phyloP scores from a whole-genome alignment of 2,113 vertebrate species.

The Mormyrus iriodes region DNA sequence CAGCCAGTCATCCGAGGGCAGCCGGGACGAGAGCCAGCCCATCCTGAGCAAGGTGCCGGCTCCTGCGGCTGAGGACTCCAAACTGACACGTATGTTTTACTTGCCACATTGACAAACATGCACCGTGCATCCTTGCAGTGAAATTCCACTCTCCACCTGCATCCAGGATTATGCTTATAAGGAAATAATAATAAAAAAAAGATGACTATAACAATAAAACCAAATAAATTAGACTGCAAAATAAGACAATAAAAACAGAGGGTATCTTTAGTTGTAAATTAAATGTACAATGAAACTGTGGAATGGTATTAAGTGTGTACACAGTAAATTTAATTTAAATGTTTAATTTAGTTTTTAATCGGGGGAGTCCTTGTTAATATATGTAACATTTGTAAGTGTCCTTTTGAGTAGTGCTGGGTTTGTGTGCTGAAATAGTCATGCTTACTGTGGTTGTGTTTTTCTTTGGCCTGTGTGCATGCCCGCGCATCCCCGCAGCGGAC shows the following conservation, averaged over 20 bases:
- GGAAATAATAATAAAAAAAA: background rate
- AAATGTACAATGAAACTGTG: background rate
- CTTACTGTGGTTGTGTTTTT: background rate
- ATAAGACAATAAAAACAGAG: background rate
- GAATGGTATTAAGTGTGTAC: background rate
- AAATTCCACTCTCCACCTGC: too few species aligned
- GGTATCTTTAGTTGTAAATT: background rate
- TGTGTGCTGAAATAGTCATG: background rate
- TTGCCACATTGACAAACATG: background rate
- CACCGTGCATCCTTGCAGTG: too few species aligned
- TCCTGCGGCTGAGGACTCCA: slow-evolving; percentile 36
- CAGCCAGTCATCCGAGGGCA: slow-evolving; percentile 50
- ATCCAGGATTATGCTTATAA: background rate
- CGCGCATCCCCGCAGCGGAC: slow-evolving; percentile 44
- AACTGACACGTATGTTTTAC: slow-evolving; percentile 47
- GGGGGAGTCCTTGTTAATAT: too few species aligned
- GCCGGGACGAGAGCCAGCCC: slow-evolving; percentile 54
- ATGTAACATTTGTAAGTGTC: too few species aligned
- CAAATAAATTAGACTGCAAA: background rate
- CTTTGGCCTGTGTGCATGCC: slow-evolving; percentile 18
- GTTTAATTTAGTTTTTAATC: background rate
- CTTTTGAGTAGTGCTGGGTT: background rate
- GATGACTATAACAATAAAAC: background rate
- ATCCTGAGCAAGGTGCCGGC: slow-evolving; percentile 39
- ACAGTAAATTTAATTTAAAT: background rate